Percentiles rank a stretch among this genome's conserved stretches.
These are phyloP conservation scores for Forbesichthys agassizii DNA, from an alignment of 2,113 vertebrate genomes.

Conservation along the genomic window DNA sequence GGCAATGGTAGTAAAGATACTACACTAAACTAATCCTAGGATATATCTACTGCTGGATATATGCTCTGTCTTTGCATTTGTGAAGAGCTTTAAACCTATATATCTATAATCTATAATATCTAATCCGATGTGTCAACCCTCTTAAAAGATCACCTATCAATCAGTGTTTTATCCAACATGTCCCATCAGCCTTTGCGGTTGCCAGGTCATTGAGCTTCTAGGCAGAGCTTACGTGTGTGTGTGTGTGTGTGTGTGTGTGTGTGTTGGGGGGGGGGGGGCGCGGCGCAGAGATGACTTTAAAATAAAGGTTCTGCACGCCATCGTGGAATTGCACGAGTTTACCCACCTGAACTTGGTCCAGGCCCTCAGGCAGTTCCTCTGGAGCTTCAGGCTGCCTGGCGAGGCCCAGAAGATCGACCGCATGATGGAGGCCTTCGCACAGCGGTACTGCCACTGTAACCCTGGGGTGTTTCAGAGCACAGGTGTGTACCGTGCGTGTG, in stretches of 20 bases:
- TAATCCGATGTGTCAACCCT: background rate
- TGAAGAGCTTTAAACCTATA: background rate
- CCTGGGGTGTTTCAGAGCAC: slow-evolving; percentile 92
- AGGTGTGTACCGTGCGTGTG: slow-evolving; percentile 67
- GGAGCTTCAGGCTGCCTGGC: slow-evolving; percentile 96
- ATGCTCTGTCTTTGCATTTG: background rate
- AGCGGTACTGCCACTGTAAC: slow-evolving; percentile 95
- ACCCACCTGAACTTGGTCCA: slow-evolving; percentile 94
- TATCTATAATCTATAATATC: background rate
- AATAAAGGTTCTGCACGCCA: slow-evolving; percentile 92
- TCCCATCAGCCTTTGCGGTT: slow-evolving; percentile 1
- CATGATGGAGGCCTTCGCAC: slow-evolving; percentile 99
- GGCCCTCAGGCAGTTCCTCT: slow-evolving; percentile 93
- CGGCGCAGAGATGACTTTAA: slow-evolving; percentile 91
- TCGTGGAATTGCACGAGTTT: slow-evolving; percentile 96
- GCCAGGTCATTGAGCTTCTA: slow-evolving; percentile 2
- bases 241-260: slow-evolving; percentile 2
- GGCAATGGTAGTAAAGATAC: too few species aligned
- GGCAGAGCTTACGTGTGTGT: slow-evolving; percentile 5
- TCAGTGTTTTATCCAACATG: slow-evolving; percentile 7
- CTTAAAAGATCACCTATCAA: slow-evolving; percentile 2
- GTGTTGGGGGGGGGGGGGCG: slow-evolving; percentile 2
- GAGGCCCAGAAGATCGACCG: slow-evolving; percentile 98
- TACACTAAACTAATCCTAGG: background rate
- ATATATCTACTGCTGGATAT: background rate